Base-by-base conservation (phyloP, 2,888 invertebrate genomes). In the Mechanitis messenoides region DNA sequence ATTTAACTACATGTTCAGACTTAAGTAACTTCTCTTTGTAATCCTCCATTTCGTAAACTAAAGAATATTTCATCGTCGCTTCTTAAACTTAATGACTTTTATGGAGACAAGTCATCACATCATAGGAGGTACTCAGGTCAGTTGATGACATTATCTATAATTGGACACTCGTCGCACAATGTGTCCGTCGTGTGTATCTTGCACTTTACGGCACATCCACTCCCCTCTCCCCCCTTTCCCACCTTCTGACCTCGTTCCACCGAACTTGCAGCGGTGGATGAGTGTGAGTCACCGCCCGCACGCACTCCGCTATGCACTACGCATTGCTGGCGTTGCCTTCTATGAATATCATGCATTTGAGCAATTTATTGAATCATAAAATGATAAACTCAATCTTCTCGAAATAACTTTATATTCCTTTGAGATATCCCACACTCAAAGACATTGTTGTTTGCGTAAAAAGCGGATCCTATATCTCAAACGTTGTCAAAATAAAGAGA, bases 121-220 rank as follows among this genome's bases (percentile, higher is more conserved):
- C 42, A 45, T n/a, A 50, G 55, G 5, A 55, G 56, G 58, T 45
- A 55, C 45, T 59, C 59, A 42, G 62, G 59, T 63, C 59, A 53
- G 46, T 42, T 50, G 62, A 57, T 47, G 56, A 58, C 63, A 63
- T 63, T 63, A 60, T 60, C 63, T 63, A 63, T 63, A 63, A 63
- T 63, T 63, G 63, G 63, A 60, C 55, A 45, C 50, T 53, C 57
- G 56, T 53, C 60, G 63, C n/a, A 57, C 60, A 35, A 33, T 46
- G 54, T 46, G 50, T 54, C 54, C 59, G 47, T 54, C 33, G 58
- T 58, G 62, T 56, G 56, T 54, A 35, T 60, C 35, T 60, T 60
- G 63, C 57, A 63, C 58, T 57, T 53, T 35, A 57, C 55, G 53
- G 53, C n/a, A 12, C 53, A 12, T 45, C 35, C 35, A 28, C 38